These are phyloP conservation scores for Lerista edwardsae DNA, from an alignment of 2,797 vertebrate species.

Conservation along the genomic window DNA sequence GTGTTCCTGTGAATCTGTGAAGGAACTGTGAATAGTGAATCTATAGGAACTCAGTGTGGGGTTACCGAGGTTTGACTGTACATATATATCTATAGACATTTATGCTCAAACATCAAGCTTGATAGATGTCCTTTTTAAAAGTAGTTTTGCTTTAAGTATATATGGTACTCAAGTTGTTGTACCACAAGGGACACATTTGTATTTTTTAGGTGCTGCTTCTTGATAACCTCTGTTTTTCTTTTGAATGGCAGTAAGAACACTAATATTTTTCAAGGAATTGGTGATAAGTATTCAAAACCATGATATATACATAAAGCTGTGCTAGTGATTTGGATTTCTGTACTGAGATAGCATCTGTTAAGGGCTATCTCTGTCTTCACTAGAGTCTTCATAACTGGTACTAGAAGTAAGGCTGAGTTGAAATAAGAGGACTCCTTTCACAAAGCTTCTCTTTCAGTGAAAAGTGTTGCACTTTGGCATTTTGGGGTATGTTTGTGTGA, in stretches of 20 bases:
- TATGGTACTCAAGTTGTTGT: neutral
- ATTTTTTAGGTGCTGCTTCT: neutral
- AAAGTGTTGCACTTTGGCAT: neutral
- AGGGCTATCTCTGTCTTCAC: neutral
- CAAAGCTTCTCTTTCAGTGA: neutral
- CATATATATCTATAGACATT: too few relatives aligned
- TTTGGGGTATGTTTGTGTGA: neutral
- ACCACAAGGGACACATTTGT: neutral
- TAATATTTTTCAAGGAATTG: neutral
- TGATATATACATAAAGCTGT: neutral
- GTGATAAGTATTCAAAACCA: conserved; percentile 2
- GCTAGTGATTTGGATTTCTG: neutral
- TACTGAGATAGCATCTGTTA: neutral
- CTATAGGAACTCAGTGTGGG: too few relatives aligned
- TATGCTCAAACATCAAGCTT: neutral
- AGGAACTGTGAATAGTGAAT: too few relatives aligned
- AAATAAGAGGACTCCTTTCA: neutral
- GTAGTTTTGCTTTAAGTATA: neutral
- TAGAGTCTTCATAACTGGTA: neutral
- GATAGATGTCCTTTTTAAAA: neutral
- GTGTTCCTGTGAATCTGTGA: too few relatives aligned
- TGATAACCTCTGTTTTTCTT: neutral
- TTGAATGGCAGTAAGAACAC: neutral
- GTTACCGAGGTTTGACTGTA: too few relatives aligned
- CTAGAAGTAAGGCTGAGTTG: neutral